Evolutionary conservation across 2,888 invertebrate genomes (phyloP).

Genomic region (Yponomeuta cagnagella): DNA sequence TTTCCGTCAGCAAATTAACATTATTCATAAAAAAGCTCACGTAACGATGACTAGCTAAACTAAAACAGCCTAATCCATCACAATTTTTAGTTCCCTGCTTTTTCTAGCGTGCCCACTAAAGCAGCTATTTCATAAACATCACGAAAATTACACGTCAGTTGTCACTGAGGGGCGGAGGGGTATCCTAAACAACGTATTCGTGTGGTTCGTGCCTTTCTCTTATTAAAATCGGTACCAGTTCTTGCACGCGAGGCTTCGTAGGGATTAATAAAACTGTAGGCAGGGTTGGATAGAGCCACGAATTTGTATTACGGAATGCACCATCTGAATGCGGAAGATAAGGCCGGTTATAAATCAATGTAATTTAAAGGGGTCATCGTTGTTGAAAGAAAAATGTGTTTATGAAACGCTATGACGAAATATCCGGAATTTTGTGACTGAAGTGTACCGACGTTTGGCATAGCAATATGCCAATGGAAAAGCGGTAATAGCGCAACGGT

Average conservation of each 20-base stretch:
- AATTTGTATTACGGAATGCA: neutral
- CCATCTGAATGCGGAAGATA: neutral
- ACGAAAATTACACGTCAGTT: constrained; percentile 38
- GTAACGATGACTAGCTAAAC: neutral
- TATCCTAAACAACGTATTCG: constrained; percentile 35
- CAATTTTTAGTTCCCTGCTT: neutral
- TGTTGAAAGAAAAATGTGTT: neutral
- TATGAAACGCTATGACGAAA: neutral
- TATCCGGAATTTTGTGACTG: too few relatives aligned
- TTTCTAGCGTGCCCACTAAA: constrained; percentile 18
- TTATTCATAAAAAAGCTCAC: neutral
- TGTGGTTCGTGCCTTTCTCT: constrained; percentile 35
- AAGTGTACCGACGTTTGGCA: too few relatives aligned
- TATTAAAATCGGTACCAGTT: constrained; percentile 53
- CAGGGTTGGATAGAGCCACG: constrained; percentile 18
- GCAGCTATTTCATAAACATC: constrained; percentile 32
- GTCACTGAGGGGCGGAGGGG: constrained; percentile 30
- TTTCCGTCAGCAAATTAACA: too few relatives aligned
- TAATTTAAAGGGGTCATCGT: neutral
- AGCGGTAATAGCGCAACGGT: too few relatives aligned
- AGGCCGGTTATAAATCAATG: neutral
- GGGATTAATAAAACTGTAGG: constrained; percentile 38
- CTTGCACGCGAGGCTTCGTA: constrained; percentile 11
- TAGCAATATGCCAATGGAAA: too few relatives aligned
- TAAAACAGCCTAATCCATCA: constrained; percentile 1